Evolutionary conservation across 2,888 invertebrate species (phyloP), one percentile per base, ranked within the genome.

Genomic region (Myopa testacea): DNA sequence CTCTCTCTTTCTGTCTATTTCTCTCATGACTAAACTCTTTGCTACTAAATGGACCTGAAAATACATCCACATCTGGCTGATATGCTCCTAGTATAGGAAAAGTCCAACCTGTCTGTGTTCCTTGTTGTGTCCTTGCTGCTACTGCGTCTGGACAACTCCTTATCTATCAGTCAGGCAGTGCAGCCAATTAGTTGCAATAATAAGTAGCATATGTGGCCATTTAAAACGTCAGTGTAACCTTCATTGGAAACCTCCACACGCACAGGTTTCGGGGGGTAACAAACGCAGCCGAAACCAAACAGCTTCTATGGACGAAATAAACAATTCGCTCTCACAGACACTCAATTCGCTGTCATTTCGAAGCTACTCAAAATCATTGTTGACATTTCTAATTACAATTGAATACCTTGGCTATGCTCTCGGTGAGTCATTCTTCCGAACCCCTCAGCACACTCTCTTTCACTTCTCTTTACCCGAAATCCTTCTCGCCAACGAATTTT

Each of bases 361-460:
- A 74, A 75, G 75, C 75, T 71, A 68, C 62, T 82, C 85, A 76
- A 87, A 87, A 86, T 87, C 86, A 84, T 88, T 88, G 88, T 87
- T 87, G 87, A 87, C 87, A 88, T 86, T 86, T 87, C 87, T 87
- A 88, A 87, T 87, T 87, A 88, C 87, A 87, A 87, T 87, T 88
- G 87, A 87, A 87, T 84, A 83, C 81, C 80, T 83, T 82, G 79
- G 58, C 45, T 67, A 81, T 82, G 81, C 82, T 81, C 71, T 77
- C 62, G 70, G 71, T 19, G 55, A 26, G 26, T 37, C 50, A n/a
- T n/a, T 26, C 19, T 26, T 4, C 50, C 19, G 16, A 16, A 10
- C 26, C 10, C 12, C n/a, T 8, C 16, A 12, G 40, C 19, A 8
- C 19, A 37, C 38, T 68, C 50, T 34, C 26, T 34, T 26, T 34